Conservation (phyloP, 2,888 invertebrate species). For the Pasiphila rectangulata region DNA sequence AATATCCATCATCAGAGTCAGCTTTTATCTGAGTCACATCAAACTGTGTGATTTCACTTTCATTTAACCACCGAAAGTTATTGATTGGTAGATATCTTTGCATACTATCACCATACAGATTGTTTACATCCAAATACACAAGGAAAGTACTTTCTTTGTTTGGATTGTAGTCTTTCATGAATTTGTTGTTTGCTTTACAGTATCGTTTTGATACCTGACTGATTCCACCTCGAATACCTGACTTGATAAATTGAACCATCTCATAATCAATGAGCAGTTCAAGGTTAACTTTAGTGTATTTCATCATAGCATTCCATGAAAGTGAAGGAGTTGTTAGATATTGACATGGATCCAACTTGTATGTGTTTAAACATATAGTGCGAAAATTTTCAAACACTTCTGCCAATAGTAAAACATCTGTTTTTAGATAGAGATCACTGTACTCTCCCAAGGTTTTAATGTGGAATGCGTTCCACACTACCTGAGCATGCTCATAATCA, state of each 20-base stretch:
- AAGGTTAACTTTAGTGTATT: slow-evolving; percentile 25
- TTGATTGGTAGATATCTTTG: background rate
- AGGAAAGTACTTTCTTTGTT: slow-evolving; percentile 33
- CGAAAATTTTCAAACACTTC: slow-evolving; percentile 50
- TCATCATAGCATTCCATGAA: slow-evolving; percentile 37
- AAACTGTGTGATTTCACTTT: background rate
- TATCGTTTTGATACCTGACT: slow-evolving; percentile 33
- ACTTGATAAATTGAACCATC: slow-evolving; percentile 29
- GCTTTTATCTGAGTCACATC: background rate
- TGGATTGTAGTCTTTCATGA: slow-evolving; percentile 33
- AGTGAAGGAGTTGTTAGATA: slow-evolving; percentile 26
- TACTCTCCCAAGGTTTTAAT: slow-evolving; percentile 39
- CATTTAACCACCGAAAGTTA: background rate
- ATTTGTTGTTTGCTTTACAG: slow-evolving; percentile 44
- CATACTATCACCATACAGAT: slow-evolving; percentile 34
- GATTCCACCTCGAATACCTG: slow-evolving; percentile 31
- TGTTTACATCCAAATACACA: slow-evolving; percentile 44
- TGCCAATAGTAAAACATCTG: slow-evolving; percentile 40
- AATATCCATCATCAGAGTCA: background rate
- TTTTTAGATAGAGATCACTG: slow-evolving; percentile 42
- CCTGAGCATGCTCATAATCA: slow-evolving; percentile 34
- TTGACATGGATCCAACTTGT: slow-evolving; percentile 19
- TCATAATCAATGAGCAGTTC: slow-evolving; percentile 31
- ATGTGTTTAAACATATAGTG: slow-evolving; percentile 35
- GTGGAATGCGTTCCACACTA: slow-evolving; percentile 38